A percentile compares a stretch with the other conserved stretches of the same genome.
Conservation (phyloP, 2,113 vertebrate genomes). For the Podiceps cristatus region DNA sequence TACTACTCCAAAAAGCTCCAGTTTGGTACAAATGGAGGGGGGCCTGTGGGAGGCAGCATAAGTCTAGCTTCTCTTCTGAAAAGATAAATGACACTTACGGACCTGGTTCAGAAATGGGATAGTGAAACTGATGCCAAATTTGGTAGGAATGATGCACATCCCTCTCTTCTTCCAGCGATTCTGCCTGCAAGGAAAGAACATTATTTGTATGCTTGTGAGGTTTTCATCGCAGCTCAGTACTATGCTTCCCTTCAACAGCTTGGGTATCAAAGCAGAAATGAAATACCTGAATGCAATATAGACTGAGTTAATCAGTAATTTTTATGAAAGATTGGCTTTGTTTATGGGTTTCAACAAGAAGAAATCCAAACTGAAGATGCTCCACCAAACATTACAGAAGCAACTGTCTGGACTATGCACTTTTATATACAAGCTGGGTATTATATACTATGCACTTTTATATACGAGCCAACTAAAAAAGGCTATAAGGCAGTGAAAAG, state of each 20-base stretch:
- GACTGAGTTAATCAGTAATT: neutral
- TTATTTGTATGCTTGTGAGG: neutral
- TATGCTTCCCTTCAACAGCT: neutral
- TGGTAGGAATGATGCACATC: slow-evolving; percentile 91
- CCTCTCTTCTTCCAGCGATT: slow-evolving; percentile 97
- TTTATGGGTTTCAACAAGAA: neutral
- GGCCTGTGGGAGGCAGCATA: neutral
- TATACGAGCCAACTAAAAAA: neutral
- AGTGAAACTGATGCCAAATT: slow-evolving; percentile 93
- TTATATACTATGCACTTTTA: neutral
- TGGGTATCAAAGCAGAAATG: neutral
- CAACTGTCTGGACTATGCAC: neutral
- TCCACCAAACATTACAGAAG: neutral
- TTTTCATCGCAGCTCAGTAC: neutral
- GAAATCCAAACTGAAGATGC: neutral
- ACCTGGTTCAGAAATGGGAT: slow-evolving; percentile 93
- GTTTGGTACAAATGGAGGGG: neutral
- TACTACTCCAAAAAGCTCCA: neutral
- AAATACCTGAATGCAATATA: neutral
- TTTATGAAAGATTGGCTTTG: neutral
- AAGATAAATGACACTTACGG: neutral
- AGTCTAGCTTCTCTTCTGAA: neutral
- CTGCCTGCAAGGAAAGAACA: slow-evolving; percentile 76
- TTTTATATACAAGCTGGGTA: too few relatives aligned
- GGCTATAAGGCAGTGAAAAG: neutral